A percentile compares a stretch with the other conserved stretches of the same genome.
Conservation (phyloP, 2,888 invertebrate genomes). For the Cosmopolites sordidus region DNA sequence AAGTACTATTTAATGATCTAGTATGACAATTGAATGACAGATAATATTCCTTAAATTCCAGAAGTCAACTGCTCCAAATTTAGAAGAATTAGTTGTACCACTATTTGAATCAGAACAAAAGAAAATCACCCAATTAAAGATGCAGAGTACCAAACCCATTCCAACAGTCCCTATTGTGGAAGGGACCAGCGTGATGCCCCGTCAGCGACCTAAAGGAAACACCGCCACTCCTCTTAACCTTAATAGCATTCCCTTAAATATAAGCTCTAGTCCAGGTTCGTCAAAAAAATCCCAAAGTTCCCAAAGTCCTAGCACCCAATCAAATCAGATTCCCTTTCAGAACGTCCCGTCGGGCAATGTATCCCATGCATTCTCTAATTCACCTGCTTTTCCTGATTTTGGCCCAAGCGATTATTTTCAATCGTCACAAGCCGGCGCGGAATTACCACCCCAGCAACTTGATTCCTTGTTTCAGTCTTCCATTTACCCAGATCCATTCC, state of each 20-base stretch:
- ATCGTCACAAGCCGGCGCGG: conserved; percentile 24
- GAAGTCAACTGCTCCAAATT: conserved; percentile 62
- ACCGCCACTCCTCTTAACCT: conserved; percentile 47
- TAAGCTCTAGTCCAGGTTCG: conserved; percentile 54
- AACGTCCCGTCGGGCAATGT: conserved; percentile 7
- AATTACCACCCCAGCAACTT: conserved; percentile 45
- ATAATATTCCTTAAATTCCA: conserved; percentile 46
- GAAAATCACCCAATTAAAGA: conserved; percentile 47
- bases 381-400: conserved; percentile 36
- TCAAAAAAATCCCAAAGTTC: conserved; percentile 46
- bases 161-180: conserved; percentile 54
- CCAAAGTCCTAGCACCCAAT: conserved; percentile 40
- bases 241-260: conserved; percentile 50
- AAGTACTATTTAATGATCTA: no score
- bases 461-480: conserved; percentile 63
- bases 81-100: conserved; percentile 64
- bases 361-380: conserved; percentile 38
- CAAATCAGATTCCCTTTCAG: conserved; percentile 7
- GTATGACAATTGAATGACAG: no score
- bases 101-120: conserved; percentile 67
- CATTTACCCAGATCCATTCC: conserved; percentile 67
- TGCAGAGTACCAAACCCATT: conserved; percentile 41
- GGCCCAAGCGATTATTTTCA: conserved; percentile 26
- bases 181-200: conserved; percentile 77
- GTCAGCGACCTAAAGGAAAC: conserved; percentile 74